phyloP scores from a whole-genome alignment of 2,113 vertebrate species.

The Podilymbus podiceps region DNA sequence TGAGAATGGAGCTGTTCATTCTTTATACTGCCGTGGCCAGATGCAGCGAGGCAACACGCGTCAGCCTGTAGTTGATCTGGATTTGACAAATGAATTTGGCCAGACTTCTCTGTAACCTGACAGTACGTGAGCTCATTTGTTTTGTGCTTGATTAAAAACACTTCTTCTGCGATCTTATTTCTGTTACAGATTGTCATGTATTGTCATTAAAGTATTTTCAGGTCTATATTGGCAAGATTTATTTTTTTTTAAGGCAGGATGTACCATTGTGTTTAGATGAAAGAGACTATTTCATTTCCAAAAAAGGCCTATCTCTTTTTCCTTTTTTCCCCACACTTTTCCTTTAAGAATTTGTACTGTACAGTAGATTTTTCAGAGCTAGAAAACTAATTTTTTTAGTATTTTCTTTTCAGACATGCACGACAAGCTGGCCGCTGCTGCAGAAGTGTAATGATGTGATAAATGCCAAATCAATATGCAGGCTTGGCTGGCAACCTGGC shows the following conservation, averaged over 20 bases:
- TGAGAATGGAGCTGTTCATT: not conserved
- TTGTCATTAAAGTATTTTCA: not conserved
- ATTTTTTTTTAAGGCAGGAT: not conserved
- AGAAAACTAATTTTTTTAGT: not conserved
- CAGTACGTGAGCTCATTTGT: not conserved
- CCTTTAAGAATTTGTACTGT: not conserved
- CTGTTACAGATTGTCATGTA: conserved; percentile 1
- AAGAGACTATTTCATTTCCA: not conserved
- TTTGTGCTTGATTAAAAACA: not conserved
- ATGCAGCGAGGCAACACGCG: no score
- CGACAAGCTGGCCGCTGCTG: conserved; percentile 82
- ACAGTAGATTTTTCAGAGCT: conserved; percentile 21
- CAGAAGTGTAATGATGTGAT: conserved; percentile 89
- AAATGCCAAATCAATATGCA: conserved; percentile 90
- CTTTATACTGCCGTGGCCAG: not conserved
- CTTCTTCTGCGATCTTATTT: not conserved
- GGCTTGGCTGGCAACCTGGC: conserved; percentile 88
- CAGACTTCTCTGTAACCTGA: not conserved
- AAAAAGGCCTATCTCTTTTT: not conserved
- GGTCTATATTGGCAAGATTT: not conserved
- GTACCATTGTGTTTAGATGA: not conserved
- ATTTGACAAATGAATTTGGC: not conserved
- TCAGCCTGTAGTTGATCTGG: not conserved
- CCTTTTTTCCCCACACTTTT: not conserved
- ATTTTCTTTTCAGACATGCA: conserved; percentile 77